Evolutionary conservation across 1,140 invertebrate genomes (phyloP).

Genomic region (Drosophila pseudoobscura): DNA sequence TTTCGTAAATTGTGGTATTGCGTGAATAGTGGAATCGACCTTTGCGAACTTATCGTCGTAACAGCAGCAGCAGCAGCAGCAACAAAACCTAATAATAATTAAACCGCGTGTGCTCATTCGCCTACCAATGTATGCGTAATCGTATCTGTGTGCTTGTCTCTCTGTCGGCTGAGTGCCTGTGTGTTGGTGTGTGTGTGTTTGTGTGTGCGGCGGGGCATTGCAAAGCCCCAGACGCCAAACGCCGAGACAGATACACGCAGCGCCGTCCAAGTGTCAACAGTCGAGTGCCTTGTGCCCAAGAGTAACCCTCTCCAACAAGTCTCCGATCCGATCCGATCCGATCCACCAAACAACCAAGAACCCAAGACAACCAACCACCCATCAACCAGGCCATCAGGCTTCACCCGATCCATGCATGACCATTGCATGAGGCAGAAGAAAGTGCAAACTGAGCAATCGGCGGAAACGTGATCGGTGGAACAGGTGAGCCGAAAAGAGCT

Average conservation of each 20-base stretch:
- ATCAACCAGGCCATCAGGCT: background rate
- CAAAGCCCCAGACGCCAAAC: slow-evolving; percentile 15
- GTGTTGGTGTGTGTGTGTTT: slow-evolving; percentile 16
- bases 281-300: slow-evolving; percentile 25
- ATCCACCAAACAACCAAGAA: slow-evolving; percentile 16
- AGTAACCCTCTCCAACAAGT: background rate
- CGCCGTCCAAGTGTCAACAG: slow-evolving; percentile 55
- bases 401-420: slow-evolving; percentile 28
- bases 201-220: slow-evolving; percentile 42
- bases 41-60: slow-evolving; percentile 73
- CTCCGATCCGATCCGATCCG: background rate
- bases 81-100: slow-evolving; percentile 68
- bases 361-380: background rate
- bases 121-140: slow-evolving; percentile 3
- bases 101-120: slow-evolving; percentile 55
- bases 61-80: slow-evolving; percentile 34
- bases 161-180: slow-evolving; percentile 1
- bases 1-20: slow-evolving; percentile 7
- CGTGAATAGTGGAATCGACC: slow-evolving; percentile 43
- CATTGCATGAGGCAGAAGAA: slow-evolving; percentile 25
- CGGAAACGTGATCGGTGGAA: slow-evolving; percentile 31
- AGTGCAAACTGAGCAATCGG: slow-evolving; percentile 30
- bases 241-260: background rate
- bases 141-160: slow-evolving; percentile 12
- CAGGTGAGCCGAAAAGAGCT: slow-evolving; percentile 21